A percentile compares a stretch with the other conserved stretches of the same genome.
Evolutionary conservation across 2,888 invertebrate species (phyloP).

Genomic region (Aphodius granarius): DNA sequence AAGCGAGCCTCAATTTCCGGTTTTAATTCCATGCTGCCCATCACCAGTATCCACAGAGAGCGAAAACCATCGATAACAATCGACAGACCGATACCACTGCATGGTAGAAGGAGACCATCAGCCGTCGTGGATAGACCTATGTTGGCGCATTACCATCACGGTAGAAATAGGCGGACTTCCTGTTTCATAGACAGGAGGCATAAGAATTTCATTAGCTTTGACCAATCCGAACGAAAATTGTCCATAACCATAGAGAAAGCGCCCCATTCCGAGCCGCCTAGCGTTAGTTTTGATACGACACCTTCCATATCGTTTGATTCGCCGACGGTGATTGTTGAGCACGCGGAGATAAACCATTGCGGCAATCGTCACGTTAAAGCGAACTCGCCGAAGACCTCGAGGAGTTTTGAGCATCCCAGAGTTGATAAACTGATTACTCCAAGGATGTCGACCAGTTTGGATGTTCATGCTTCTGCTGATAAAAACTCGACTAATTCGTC

Average conservation of each 20-base stretch:
- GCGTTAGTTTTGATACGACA: constrained; percentile 31
- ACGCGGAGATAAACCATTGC: constrained; percentile 28
- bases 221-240: constrained; percentile 45
- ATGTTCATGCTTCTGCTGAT: constrained; percentile 31
- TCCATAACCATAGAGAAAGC: constrained; percentile 43
- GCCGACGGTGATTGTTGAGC: constrained; percentile 35
- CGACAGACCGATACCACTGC: constrained; percentile 36
- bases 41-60: constrained; percentile 41
- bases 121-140: constrained; percentile 46
- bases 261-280: constrained; percentile 27
- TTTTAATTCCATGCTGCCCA: constrained; percentile 48
- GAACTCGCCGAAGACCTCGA: constrained; percentile 41
- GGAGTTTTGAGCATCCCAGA: constrained; percentile 49
- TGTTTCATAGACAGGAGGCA: constrained; percentile 47
- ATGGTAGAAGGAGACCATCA: constrained; percentile 44
- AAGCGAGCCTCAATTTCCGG: constrained; percentile 34
- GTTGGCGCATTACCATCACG: constrained; percentile 38
- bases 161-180: constrained; percentile 46
- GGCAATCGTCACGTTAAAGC: constrained; percentile 17
- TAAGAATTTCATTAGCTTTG: constrained; percentile 51
- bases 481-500: constrained; percentile 23
- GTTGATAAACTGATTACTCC: constrained; percentile 42
- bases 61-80: constrained; percentile 43
- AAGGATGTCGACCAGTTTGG: constrained; percentile 48
- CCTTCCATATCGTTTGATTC: constrained; percentile 33